Evolutionary conservation across 2,888 invertebrate genomes (phyloP).

Genomic region (Trypoxylon attenuatum): DNA sequence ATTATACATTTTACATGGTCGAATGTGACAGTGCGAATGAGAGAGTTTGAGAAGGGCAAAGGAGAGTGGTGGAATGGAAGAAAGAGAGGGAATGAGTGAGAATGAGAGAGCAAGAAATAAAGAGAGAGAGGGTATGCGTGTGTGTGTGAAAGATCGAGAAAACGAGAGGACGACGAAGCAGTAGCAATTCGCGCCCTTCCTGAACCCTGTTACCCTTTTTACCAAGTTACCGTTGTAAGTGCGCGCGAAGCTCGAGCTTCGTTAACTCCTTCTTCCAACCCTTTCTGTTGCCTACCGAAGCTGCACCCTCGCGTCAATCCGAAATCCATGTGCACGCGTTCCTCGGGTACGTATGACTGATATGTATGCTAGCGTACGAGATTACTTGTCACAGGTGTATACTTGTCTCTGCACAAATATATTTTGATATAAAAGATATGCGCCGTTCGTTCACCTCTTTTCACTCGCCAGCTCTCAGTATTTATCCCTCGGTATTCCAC

Average conservation of each 20-base stretch:
- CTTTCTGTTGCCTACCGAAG: no score
- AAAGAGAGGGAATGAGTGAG: no score
- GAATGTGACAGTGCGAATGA: constrained; percentile 9
- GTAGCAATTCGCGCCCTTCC: no score
- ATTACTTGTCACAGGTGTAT: constrained; percentile 70
- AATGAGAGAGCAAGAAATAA: not conserved
- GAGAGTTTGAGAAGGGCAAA: constrained; percentile 10
- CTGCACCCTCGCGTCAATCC: no score
- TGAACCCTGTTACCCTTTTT: no score
- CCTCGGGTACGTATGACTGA: constrained; percentile 59
- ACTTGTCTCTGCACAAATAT: constrained; percentile 73
- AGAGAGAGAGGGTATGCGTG: constrained; percentile 5
- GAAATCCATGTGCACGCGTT: constrained; percentile 46
- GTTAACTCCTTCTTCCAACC: no score
- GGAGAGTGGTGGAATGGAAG: no score
- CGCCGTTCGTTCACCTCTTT: constrained; percentile 3
- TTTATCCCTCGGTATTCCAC: no score
- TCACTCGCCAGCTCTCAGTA: not conserved
- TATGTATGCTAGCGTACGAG: constrained; percentile 63
- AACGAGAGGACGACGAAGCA: no score
- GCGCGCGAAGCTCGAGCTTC: constrained; percentile 58
- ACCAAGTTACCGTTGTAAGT: no score
- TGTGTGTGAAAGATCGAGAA: no score
- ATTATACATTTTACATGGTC: constrained; percentile 18
- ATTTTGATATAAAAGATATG: constrained; percentile 72